phyloP scores from a whole-genome alignment of 1,140 invertebrate species.

The Drosophila takahashii region DNA sequence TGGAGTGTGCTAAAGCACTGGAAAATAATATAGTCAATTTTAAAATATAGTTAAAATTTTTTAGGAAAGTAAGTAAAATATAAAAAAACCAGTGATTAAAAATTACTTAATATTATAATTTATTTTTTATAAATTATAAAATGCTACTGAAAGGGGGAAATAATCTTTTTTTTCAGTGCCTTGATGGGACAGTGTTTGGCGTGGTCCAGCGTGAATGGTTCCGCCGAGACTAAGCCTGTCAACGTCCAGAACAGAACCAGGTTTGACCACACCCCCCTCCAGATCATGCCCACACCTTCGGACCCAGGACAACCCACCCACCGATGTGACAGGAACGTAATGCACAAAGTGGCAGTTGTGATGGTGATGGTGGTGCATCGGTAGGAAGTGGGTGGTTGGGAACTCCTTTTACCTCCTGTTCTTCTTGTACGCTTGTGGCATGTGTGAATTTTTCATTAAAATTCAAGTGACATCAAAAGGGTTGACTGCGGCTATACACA shows the following conservation, averaged over 20 bases:
- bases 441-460: conserved; percentile 84
- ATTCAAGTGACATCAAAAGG: conserved; percentile 83
- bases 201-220: conserved; percentile 27
- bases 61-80: too few relatives aligned
- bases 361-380: neutral
- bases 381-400: neutral
- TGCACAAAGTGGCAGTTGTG: conserved; percentile 34
- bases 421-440: conserved; percentile 77
- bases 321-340: conserved; percentile 56
- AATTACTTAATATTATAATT: too few relatives aligned
- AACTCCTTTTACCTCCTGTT: conserved; percentile 31
- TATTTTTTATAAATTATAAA: too few relatives aligned
- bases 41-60: too few relatives aligned
- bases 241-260: conserved; percentile 53
- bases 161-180: conserved; percentile 1
- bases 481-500: conserved; percentile 63
- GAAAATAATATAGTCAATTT: neutral
- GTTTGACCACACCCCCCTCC: conserved; percentile 62
- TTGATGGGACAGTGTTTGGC: neutral
- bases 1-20: conserved; percentile 5
- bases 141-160: too few relatives aligned
- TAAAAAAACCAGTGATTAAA: too few relatives aligned
- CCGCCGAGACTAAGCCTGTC: conserved; percentile 67
- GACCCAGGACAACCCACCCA: neutral
- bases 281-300: conserved; percentile 26